Base-by-base conservation (phyloP, 37 sponge, comb jelly and placozoan genomes). In the Diacarnus erythraeanus region DNA sequence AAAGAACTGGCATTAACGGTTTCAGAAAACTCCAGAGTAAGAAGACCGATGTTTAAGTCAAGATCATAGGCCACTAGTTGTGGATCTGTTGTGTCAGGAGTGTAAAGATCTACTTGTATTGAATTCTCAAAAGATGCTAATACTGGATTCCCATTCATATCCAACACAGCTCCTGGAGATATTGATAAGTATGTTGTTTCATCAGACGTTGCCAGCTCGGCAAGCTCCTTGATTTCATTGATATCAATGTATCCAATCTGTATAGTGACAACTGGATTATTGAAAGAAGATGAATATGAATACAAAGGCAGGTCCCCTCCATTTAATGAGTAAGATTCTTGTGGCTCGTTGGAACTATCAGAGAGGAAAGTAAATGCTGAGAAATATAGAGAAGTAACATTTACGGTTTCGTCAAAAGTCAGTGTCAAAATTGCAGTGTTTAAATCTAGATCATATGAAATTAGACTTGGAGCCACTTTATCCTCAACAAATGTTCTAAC, bases 341-440 rank as follows among this genome's bases (percentile, higher is more conserved):
- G 56, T 61, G 77, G 57, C 27, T 71, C 25, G 33, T 74, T 54
- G 2, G 27, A 26, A 5, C 39, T 72, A 0, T 64, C 38, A 43
- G 94, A 94, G 10, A 84, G 57, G 1, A 96, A 77, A 22, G 88
- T 86, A 20, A 96, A 42, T 36, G 42, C 82, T 1, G 72, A 42
- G 25, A 92, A 72, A 41, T 78, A 59, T 0, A 92, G 78, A 10
- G 91, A 89, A 4, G 80, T 43, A 40, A 80, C 83, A 60, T 96
- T 92, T 23, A 96, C 96, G 31, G 93, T 84, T 60, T 96, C 96
- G 71, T 87, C 88, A 73, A 96, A 96, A 9, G 78, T 85, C 33
- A 96, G 83, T 10, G 43, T 59, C 38, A 96, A 63, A 51, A 59
- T 25, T 9, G 86, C 77, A 25, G 59, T 0, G 59, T 92, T 71